Base-by-base conservation (phyloP, 1,140 invertebrate species). In the Andricus grossulariae region DNA sequence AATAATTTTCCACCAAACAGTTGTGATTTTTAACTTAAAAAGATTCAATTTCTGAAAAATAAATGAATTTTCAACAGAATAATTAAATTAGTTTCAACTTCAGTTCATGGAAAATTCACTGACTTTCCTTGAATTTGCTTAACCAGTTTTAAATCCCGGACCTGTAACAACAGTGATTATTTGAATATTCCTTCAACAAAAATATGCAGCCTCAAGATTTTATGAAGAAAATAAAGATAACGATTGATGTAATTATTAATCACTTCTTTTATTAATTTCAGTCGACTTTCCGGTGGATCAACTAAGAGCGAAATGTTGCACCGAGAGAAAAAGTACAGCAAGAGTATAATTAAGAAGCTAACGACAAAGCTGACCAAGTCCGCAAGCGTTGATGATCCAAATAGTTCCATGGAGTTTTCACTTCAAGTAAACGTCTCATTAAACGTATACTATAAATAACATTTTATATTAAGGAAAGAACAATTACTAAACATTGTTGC, bases 281-380 rank as follows among this genome's bases (percentile, higher is more conserved):
- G 95, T 82, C 94, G 96, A 66, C 90, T 97, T 71, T 97, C 96
- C 0, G 95, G 94, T 57, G 95, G 95, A 19, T 97, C 97, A 8
- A 96, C 95, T 0, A 96, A 96, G 85, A 97, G 96, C 87, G 96
- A 97, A 84, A 93, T 96, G 74, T 89, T 95, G 3, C 93, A 94
- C 3, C 89, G 92, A 73, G 90, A 91, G 15, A 97, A 97, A 83
- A 96, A 96, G 87, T 96, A 97, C 87, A 95, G 95, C 88, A 96
- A 96, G 88, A 94, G 96, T 50, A 89, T 97, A 60, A 96, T 97
- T 85, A 95, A 95, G 39, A 97, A 97, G 91, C 90, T 98, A 71
- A 88, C 90, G 3, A 96, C 95, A 80, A 96, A 96, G 84, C 90
- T 97, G 19, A 96, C 96, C 12, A 97, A 97, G 92, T 96, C 96